A percentile compares a stretch with the other conserved stretches of the same genome.
These are phyloP conservation scores for Drosophila obscura DNA, from an alignment of 1,140 invertebrate genomes.

Conservation along the genomic window DNA sequence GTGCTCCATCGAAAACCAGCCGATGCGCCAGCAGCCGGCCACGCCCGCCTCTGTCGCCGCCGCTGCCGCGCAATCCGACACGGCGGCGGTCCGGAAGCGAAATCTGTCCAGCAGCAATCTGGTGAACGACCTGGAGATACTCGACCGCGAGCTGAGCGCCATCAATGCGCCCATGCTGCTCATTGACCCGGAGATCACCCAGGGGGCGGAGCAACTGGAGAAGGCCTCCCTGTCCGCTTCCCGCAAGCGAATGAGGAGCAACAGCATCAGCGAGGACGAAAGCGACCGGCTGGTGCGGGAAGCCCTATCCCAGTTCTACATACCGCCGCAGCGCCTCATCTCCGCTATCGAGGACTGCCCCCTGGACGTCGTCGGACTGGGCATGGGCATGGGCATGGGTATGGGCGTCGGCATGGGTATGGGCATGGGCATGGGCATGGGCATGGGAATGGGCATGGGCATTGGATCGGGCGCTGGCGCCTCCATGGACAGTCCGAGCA, in stretches of 20 bases:
- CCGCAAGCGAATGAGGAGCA: conserved; percentile 82
- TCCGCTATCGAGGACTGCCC: conserved; percentile 87
- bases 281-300: conserved; percentile 87
- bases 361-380: conserved; percentile 69
- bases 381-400: conserved; percentile 26
- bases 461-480: conserved; percentile 41
- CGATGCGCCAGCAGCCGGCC: conserved; percentile 15
- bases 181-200: conserved; percentile 80
- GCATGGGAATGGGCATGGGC: conserved; percentile 13
- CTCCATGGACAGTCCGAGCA: conserved; percentile 17
- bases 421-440: conserved; percentile 31
- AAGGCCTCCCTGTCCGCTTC: conserved; percentile 70
- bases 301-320: conserved; percentile 89
- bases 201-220: conserved; percentile 83
- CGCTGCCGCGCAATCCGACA: conserved; percentile 10
- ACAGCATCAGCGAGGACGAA: conserved; percentile 85
- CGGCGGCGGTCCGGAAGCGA: conserved; percentile 53
- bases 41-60: conserved; percentile 10
- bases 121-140: conserved; percentile 76
- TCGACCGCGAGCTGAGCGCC: conserved; percentile 82
- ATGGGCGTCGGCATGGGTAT: conserved; percentile 34
- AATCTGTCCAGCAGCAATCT: conserved; percentile 73
- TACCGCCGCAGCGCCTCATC: conserved; percentile 88
- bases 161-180: conserved; percentile 82
- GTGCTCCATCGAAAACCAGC: conserved; percentile 69